Evolutionary conservation across 1,140 invertebrate species (phyloP), one percentile per base, ranked within the genome.

Genomic region (Drosophila chauvacae): DNA sequence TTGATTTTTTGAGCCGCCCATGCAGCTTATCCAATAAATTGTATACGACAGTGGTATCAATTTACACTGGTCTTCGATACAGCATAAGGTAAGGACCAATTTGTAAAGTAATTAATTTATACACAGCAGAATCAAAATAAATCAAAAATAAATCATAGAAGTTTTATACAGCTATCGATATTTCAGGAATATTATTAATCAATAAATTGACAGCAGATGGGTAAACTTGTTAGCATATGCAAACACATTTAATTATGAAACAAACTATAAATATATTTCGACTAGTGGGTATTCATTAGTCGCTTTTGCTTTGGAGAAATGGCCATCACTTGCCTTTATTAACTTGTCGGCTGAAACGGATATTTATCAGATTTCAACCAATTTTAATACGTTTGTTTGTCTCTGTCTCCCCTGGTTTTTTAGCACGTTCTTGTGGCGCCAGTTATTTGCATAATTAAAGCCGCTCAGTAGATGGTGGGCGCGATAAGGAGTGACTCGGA

Each of bases 401-500:
- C 45, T 48, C 45, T 48, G 23, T 41, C 16, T 56, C 47, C 41
- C 44, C 35, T 56, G 37, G 35, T 56, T 47, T 77, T 81, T 62
- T 81, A 87, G 83, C 75, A 64, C 66, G 65, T 50, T 79, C 78
- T 77, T 62, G 60, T 87, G 83, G 83, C 83, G 83, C 83, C 83
- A 87, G 68, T 63, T 77, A 88, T 87, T 87, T 88, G 83, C 76
- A 87, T 87, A 87, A 87, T 88, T 87, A 80, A 87, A 88, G 56
- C 48, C 45, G 50, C 64, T 61, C 66, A 42, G 23, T 55, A 66
- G 80, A 87, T 87, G 72, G 64, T 70, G 71, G 78, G 55, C 57
- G 53, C 23, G 75, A 80, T 79, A 73, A 50, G 51, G 63, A 81
- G 77, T 79, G 64, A 56, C 70, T 64, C n/a, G 37, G 53, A 39